Conservation (phyloP, 2,797 vertebrate species). For the Odontamblyopus rebecca region DNA sequence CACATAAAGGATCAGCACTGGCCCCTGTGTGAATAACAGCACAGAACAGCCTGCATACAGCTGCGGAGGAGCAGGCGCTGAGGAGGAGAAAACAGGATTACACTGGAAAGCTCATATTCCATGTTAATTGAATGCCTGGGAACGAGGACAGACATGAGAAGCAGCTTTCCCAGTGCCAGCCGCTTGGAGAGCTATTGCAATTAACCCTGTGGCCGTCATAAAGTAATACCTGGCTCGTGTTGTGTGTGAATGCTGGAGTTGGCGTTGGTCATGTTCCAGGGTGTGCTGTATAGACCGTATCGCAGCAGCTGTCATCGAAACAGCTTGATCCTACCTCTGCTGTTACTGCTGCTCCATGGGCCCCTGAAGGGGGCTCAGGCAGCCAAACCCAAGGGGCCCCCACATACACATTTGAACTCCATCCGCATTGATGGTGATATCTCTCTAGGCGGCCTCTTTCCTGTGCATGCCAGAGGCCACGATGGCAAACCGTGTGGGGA, state of each 20-base stretch:
- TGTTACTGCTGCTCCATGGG: constrained; percentile 67
- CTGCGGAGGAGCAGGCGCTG: constrained; percentile 45
- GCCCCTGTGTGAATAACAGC: constrained; percentile 50
- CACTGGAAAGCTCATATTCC: constrained; percentile 58
- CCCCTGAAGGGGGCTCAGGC: constrained; percentile 72
- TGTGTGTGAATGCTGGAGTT: constrained; percentile 39
- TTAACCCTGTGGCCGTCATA: constrained; percentile 64
- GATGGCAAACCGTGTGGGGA: constrained; percentile 96
- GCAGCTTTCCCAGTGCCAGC: constrained; percentile 57
- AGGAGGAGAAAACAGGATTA: constrained; percentile 52
- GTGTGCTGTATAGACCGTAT: constrained; percentile 40
- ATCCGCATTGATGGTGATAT: constrained; percentile 98
- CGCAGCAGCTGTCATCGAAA: constrained; percentile 41
- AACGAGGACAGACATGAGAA: constrained; percentile 66
- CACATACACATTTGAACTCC: constrained; percentile 94
- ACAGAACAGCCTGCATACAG: constrained; percentile 16
- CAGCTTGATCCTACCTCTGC: constrained; percentile 46
- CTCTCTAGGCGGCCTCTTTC: constrained; percentile 95
- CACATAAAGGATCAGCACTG: constrained; percentile 60
- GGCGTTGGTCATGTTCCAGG: constrained; percentile 68
- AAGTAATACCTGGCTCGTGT: constrained; percentile 58
- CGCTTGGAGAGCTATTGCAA: constrained; percentile 62
- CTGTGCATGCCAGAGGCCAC: constrained; percentile 89
- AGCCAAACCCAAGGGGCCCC: constrained; percentile 86
- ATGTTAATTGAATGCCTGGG: constrained; percentile 66